Evolutionary conservation across 1,140 invertebrate genomes (phyloP).

Genomic region (Drosophila trapezifrons): DNA sequence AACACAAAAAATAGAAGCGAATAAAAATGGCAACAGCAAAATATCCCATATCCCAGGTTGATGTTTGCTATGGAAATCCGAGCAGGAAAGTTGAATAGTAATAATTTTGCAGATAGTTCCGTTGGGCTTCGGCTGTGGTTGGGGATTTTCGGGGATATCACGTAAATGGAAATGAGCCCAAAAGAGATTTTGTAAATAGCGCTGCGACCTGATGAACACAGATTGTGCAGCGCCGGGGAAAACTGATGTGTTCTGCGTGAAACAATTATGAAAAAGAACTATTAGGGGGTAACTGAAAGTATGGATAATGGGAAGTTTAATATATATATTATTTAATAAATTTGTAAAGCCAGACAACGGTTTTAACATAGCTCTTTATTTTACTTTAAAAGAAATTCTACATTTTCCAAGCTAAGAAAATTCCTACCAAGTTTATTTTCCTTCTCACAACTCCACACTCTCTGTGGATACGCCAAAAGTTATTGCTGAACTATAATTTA

Average conservation of each 20-base stretch:
- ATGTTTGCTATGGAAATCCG: conserved; percentile 75
- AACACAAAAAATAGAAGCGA: conserved; percentile 24
- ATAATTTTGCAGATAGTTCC: conserved; percentile 63
- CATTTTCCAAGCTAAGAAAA: too few relatives aligned
- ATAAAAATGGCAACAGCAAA: conserved; percentile 39
- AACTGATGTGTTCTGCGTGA: not conserved
- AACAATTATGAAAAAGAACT: not conserved
- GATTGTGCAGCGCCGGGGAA: conserved; percentile 8
- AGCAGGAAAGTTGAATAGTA: conserved; percentile 38
- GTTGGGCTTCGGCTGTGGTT: conserved; percentile 10
- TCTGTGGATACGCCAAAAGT: conserved; percentile 13
- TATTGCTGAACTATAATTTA: conserved; percentile 44
- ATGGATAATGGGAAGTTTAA: not conserved
- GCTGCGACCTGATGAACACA: conserved; percentile 24
- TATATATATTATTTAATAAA: too few relatives aligned
- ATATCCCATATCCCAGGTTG: conserved; percentile 52
- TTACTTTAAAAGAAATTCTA: too few relatives aligned
- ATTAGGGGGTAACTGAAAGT: conserved; percentile 1
- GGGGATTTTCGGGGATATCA: conserved; percentile 32
- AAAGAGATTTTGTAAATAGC: conserved; percentile 23
- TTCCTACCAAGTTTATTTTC: not conserved
- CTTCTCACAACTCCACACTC: not conserved
- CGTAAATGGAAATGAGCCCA: conserved; percentile 61
- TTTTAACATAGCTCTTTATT: too few relatives aligned
- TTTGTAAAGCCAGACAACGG: too few relatives aligned